Evolutionary conservation across 35 echinoderm and acorn worm species (phyloP), one percentile per base, ranked within the genome.

Genomic region (Ophiothrix spiculata): DNA sequence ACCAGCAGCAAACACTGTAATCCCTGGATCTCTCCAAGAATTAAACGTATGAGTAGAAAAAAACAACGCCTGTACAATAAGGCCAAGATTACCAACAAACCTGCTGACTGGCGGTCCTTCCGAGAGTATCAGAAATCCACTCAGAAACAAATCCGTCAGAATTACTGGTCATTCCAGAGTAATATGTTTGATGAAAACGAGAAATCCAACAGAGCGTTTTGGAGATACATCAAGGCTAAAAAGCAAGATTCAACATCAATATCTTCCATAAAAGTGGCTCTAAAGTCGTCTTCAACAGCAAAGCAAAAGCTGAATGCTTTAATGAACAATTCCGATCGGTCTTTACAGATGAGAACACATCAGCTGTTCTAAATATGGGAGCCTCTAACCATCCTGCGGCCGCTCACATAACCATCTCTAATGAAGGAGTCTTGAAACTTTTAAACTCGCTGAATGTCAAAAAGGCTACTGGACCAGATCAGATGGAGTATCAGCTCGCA

Each of bases 241-340:
- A 54, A 54, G 21, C 45, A 54, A 54, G 45, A 54, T 21, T 54
- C 45, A 21, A 54, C 45, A 54, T 54, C 45, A 17, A 73, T 84
- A 6, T 28, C n/a, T 36, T 73, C 82, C 15, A 34, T 84, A 19
- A 74, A 84, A 25, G 37, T 73, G 56, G 36, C 37, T 0, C 36
- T 16, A 10, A 81, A 40, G 10, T 81, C 34, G 39, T 81, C 79
- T 39, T 17, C 17, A 38, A 81, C 37, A 81, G 79, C 32, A 39
- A 35, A 16, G 34, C 13, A 81, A 81, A 81, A 40, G 79, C 79
- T 39, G 35, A 16, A 36, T 10, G 17, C 34, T 41, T 81, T 10
- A 41, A 39, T 41, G 23, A 84, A 4, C 81, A 84, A 35, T 84
- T 84, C 64, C 33, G 39, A 25, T 84, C 81, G 36, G 81, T 84